Conservation (phyloP, 2,113 vertebrate species). For the Prunella himalayana region DNA sequence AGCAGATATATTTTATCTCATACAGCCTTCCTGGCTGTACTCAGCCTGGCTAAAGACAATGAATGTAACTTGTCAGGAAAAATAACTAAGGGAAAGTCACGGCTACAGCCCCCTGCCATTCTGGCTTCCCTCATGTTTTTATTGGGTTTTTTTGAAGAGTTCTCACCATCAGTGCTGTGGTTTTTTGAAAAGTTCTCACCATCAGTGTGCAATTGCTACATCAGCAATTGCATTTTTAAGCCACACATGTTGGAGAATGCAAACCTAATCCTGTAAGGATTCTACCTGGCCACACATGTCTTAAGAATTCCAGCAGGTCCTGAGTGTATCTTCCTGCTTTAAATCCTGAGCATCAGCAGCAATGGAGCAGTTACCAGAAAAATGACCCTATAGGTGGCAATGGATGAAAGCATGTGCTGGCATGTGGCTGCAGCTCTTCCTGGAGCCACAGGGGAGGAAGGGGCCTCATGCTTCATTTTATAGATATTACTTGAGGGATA, state of each 20-base stretch:
- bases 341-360: neutral
- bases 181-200: neutral
- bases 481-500: neutral
- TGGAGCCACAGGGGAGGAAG: neutral
- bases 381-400: neutral
- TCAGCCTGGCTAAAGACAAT: neutral
- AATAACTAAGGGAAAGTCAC: neutral
- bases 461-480: neutral
- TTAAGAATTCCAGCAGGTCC: neutral
- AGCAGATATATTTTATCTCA: neutral
- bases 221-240: neutral
- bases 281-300: neutral
- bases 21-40: neutral
- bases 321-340: neutral
- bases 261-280: neutral
- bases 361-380: neutral
- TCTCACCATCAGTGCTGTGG: neutral
- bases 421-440: neutral
- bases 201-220: neutral
- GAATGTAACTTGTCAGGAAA: neutral
- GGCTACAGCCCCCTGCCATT: neutral
- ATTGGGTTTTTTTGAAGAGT: neutral
- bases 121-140: neutral
- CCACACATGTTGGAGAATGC: neutral
- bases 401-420: neutral